Evolutionary conservation across 23 tunicate species (phyloP).

Genomic region (Trididemnum clinides): DNA sequence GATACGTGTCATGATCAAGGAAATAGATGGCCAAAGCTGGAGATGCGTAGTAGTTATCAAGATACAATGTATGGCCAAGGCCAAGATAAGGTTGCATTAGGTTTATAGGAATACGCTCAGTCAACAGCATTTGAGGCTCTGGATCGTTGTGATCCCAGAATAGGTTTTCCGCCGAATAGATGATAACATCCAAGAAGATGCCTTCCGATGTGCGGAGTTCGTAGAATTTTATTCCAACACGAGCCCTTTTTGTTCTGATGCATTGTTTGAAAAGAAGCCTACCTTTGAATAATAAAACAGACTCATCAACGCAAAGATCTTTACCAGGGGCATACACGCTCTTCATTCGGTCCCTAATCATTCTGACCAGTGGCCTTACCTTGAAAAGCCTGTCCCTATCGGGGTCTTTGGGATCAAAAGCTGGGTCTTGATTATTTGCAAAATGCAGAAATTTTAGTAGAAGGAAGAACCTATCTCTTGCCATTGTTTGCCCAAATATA

Average conservation of each 20-base stretch:
- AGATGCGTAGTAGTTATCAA: conserved; percentile 10
- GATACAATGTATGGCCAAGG: conserved; percentile 6
- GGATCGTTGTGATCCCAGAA: background rate
- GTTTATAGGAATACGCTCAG: conserved; percentile 3
- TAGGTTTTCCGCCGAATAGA: conserved; percentile 8
- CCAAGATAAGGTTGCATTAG: conserved; percentile 10
- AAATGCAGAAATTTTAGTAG: background rate
- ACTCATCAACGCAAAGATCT: conserved; percentile 7
- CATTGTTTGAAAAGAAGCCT: conserved; percentile 11
- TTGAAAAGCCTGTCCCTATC: conserved; percentile 3
- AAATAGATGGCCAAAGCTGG: background rate
- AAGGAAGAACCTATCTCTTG: conserved; percentile 1
- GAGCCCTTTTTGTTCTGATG: conserved; percentile 4
- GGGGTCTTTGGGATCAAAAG: background rate
- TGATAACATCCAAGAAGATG: background rate
- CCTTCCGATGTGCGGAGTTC: background rate
- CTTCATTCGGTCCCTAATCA: background rate
- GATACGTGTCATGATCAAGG: background rate
- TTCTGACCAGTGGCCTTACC: conserved; percentile 1
- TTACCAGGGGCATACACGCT: conserved; percentile 1
- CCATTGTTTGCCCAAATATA: background rate
- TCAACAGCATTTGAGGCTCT: background rate
- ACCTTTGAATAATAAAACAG: conserved; percentile 7
- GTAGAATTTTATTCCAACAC: background rate
- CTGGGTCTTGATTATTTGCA: conserved; percentile 6